Evolutionary conservation across 1,140 invertebrate species (phyloP).

Genomic region (Brachystomella parvula): DNA sequence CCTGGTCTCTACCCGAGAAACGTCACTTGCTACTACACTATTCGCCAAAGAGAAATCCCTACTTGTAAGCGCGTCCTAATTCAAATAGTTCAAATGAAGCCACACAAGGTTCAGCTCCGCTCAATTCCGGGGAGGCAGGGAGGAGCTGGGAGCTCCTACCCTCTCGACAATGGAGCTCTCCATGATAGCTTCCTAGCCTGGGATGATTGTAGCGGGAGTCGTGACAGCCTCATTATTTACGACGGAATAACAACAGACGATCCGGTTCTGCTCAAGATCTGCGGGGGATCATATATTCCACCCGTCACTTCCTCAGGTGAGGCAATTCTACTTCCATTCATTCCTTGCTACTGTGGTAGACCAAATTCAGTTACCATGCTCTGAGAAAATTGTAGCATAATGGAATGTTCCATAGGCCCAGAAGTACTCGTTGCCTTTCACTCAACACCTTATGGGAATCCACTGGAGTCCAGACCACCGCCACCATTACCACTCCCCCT

Average conservation of each 20-base stretch:
- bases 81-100: conserved; percentile 57
- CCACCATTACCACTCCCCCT: conserved; percentile 51
- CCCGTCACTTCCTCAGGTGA: conserved; percentile 32
- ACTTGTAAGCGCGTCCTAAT: conserved; percentile 74
- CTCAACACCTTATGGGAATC: conserved; percentile 54
- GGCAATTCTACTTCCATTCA: background rate
- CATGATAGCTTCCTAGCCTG: conserved; percentile 54
- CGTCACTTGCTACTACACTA: conserved; percentile 78
- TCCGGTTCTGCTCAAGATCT: conserved; percentile 79
- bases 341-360: conserved; percentile 40
- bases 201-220: conserved; percentile 75
- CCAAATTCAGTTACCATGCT: background rate
- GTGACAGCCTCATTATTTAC: conserved; percentile 81
- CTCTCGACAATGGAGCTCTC: background rate
- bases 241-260: conserved; percentile 81
- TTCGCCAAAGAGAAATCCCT: conserved; percentile 71
- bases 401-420: conserved; percentile 51
- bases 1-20: conserved; percentile 83
- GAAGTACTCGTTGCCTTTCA: conserved; percentile 74
- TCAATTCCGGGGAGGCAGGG: conserved; percentile 63
- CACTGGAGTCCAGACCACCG: conserved; percentile 46
- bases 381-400: background rate
- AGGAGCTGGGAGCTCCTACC: conserved; percentile 38
- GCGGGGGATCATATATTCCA: conserved; percentile 51
- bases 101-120: conserved; percentile 67